These are phyloP conservation scores for Eupithecia tripunctaria DNA, from an alignment of 2,888 invertebrate species.

Conservation along the genomic window DNA sequence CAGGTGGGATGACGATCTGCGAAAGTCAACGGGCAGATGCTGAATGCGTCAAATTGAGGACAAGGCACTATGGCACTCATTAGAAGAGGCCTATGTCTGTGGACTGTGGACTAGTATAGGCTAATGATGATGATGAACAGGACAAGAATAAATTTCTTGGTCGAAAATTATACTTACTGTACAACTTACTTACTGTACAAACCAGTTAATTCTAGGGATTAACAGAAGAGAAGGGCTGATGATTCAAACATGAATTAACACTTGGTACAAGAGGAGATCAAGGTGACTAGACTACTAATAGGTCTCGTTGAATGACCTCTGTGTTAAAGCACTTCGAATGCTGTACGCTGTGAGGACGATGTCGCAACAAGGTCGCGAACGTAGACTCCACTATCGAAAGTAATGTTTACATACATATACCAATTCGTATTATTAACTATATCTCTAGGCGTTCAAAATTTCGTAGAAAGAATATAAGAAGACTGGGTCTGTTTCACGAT, in stretches of 20 bases:
- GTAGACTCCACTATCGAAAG: constrained; percentile 18
- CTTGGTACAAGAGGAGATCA: constrained; percentile 8
- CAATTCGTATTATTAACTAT: background rate
- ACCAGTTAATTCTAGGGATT: background rate
- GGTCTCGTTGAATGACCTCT: constrained; percentile 46
- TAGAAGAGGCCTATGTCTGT: too few species aligned
- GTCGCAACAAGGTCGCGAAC: constrained; percentile 37
- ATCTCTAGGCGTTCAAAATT: background rate
- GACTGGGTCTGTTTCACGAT: too few species aligned
- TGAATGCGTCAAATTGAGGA: too few species aligned
- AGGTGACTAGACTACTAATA: constrained; percentile 24
- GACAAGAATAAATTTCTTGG: too few species aligned
- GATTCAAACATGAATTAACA: background rate
- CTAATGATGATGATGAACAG: too few species aligned
- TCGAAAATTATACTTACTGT: background rate
- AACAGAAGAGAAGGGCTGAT: background rate
- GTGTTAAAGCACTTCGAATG: constrained; percentile 40
- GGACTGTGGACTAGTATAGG: too few species aligned
- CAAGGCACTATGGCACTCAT: too few species aligned
- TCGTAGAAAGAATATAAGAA: background rate
- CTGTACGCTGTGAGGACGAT: constrained; percentile 38
- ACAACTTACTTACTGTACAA: background rate
- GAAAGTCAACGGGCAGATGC: too few species aligned
- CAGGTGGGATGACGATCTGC: too few species aligned
- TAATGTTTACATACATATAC: background rate